These are phyloP conservation scores for Notothenia coriiceps DNA, from an alignment of 2,113 vertebrate genomes.

Conservation along the genomic window DNA sequence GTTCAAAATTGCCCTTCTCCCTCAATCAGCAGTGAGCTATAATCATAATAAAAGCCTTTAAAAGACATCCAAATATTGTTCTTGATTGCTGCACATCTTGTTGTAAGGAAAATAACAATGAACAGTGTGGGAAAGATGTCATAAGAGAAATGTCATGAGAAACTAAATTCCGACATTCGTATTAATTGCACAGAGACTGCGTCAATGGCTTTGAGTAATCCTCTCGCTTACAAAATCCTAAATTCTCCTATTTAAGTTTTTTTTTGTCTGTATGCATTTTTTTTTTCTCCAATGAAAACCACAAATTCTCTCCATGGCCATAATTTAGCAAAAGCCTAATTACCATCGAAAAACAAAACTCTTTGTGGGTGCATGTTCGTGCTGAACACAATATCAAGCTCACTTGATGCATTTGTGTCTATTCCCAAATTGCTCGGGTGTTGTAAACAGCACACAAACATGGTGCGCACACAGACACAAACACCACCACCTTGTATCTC, in stretches of 20 bases:
- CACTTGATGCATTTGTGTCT: not conserved
- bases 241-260: not conserved
- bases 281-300: conserved; percentile 19
- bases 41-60: conserved; percentile 38
- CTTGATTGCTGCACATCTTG: conserved; percentile 4
- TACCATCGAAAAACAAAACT: conserved; percentile 58
- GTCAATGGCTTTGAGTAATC: not conserved
- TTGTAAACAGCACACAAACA: conserved; percentile 16
- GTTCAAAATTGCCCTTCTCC: conserved; percentile 30
- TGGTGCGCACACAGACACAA: not conserved
- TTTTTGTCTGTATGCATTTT: not conserved
- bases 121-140: not conserved
- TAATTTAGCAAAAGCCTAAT: conserved; percentile 50
- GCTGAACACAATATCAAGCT: conserved; percentile 22
- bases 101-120: not conserved
- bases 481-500: not conserved
- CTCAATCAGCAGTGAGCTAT: not conserved
- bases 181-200: not conserved
- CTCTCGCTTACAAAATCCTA: conserved; percentile 3
- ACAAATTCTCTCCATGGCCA: conserved; percentile 40
- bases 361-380: conserved; percentile 30
- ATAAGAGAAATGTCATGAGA: not conserved
- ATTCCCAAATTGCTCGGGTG: not conserved
- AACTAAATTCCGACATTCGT: not conserved
- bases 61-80: conserved; percentile 11